phyloP scores from a whole-genome alignment of 2,888 invertebrate genomes.

The Hesperia comma region DNA sequence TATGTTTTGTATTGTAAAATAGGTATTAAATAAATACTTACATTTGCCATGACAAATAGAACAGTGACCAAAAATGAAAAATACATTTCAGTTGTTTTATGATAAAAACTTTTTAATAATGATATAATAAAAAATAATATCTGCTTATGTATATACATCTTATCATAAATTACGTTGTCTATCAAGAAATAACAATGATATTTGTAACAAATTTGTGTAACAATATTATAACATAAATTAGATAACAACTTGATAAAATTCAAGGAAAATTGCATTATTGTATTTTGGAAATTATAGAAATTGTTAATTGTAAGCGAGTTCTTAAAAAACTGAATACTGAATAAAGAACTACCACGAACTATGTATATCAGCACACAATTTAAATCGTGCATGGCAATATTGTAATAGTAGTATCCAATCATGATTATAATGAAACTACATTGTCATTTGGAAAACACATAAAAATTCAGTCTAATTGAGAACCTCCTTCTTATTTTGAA shows the following conservation, averaged over 20 bases:
- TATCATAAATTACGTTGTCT: slow-evolving; percentile 11
- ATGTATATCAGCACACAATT: too few species aligned
- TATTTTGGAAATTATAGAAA: not conserved
- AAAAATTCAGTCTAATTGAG: too few species aligned
- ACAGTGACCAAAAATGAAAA: slow-evolving; percentile 1
- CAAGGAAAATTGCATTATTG: not conserved
- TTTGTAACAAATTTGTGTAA: slow-evolving; percentile 10
- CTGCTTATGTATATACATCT: slow-evolving; percentile 18
- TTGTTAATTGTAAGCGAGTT: too few species aligned
- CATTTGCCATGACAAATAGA: slow-evolving; percentile 10
- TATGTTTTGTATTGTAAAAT: too few species aligned
- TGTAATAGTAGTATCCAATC: too few species aligned
- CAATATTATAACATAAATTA: slow-evolving; percentile 5
- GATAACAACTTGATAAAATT: not conserved
- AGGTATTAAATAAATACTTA: slow-evolving; percentile 10
- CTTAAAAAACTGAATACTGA: too few species aligned
- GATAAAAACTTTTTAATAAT: not conserved
- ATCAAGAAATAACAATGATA: slow-evolving; percentile 12
- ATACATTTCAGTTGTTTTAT: slow-evolving; percentile 14
- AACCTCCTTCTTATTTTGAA: too few species aligned
- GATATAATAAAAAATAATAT: not conserved
- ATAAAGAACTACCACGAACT: too few species aligned
- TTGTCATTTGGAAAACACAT: too few species aligned
- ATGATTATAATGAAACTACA: too few species aligned
- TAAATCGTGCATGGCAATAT: too few species aligned